A percentile compares a stretch with the other conserved stretches of the same genome.
Evolutionary conservation across 2,888 invertebrate species (phyloP).

Genomic region (Agriopis leucophaearia): DNA sequence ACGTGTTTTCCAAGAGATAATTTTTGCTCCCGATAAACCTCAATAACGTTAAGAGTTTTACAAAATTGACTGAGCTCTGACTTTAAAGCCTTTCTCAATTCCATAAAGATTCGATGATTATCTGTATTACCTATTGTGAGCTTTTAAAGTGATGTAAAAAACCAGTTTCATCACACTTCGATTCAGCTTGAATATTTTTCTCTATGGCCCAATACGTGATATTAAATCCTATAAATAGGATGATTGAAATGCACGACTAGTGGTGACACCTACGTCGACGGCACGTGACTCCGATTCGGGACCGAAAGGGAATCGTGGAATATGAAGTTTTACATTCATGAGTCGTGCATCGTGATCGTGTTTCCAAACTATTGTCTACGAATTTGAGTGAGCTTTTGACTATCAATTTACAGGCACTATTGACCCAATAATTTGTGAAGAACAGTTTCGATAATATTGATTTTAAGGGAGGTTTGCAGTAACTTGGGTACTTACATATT

Average conservation of each 20-base stretch:
- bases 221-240: constrained; percentile 33
- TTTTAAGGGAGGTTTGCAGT: no score
- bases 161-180: constrained; percentile 25
- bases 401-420: constrained; percentile 16
- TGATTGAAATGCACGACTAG: constrained; percentile 36
- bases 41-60: no score
- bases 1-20: no score
- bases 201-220: constrained; percentile 31
- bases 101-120: not conserved
- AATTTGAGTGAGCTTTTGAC: constrained; percentile 8
- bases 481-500: no score
- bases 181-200: constrained; percentile 21
- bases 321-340: constrained; percentile 36
- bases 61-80: no score
- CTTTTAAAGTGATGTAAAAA: constrained; percentile 16
- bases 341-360: constrained; percentile 30
- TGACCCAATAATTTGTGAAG: not conserved
- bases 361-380: constrained; percentile 33
- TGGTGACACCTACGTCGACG: constrained; percentile 33
- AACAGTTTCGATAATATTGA: not conserved
- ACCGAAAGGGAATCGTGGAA: constrained; percentile 40
- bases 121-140: not conserved
- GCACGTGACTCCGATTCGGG: constrained; percentile 29
- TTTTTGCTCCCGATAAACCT: no score
- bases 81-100: no score